Evolutionary conservation across 2,797 vertebrate species (phyloP).

Genomic region (Otolemur crassicaudatus): DNA sequence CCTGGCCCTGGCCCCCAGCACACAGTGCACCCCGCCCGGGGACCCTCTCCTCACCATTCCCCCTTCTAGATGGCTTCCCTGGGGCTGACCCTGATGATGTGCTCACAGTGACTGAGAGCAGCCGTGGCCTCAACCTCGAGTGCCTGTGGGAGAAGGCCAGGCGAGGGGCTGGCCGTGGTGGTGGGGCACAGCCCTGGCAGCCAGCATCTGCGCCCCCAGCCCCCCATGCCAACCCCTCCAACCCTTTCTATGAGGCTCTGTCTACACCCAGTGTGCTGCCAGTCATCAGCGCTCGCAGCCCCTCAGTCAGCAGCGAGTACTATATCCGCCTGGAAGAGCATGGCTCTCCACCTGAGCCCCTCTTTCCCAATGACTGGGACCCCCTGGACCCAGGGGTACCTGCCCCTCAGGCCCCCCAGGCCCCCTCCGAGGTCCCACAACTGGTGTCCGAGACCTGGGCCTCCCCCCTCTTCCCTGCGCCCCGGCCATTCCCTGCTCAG

Average conservation of each 20-base stretch:
- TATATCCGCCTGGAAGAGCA: constrained; percentile 96
- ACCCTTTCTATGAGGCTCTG: constrained; percentile 90
- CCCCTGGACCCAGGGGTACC: constrained; percentile 82
- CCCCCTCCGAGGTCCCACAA: constrained; percentile 82
- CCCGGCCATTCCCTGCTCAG: constrained; percentile 82
- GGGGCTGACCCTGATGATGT: constrained; percentile 94
- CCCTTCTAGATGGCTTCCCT: constrained; percentile 91
- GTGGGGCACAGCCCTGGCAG: constrained; percentile 83
- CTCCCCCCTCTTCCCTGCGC: constrained; percentile 76
- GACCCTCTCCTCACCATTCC: constrained; percentile 91
- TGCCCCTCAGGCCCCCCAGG: constrained; percentile 71
- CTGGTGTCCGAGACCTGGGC: constrained; percentile 83
- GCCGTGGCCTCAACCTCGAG: constrained; percentile 96
- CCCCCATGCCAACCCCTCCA: constrained; percentile 86
- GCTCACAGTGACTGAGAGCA: constrained; percentile 95
- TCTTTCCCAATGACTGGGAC: constrained; percentile 87
- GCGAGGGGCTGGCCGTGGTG: constrained; percentile 92
- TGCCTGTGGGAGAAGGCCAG: constrained; percentile 97
- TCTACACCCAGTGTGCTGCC: constrained; percentile 96
- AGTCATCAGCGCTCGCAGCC: constrained; percentile 95
- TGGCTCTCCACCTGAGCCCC: constrained; percentile 87
- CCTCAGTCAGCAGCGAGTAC: constrained; percentile 96
- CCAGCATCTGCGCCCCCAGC: constrained; percentile 82
- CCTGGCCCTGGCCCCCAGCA: constrained; percentile 93
- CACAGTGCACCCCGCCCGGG: constrained; percentile 87